Percentiles rank a stretch among this genome's conserved stretches.
phyloP scores from a whole-genome alignment of 2,888 invertebrate species.

The Crematogaster levior region DNA sequence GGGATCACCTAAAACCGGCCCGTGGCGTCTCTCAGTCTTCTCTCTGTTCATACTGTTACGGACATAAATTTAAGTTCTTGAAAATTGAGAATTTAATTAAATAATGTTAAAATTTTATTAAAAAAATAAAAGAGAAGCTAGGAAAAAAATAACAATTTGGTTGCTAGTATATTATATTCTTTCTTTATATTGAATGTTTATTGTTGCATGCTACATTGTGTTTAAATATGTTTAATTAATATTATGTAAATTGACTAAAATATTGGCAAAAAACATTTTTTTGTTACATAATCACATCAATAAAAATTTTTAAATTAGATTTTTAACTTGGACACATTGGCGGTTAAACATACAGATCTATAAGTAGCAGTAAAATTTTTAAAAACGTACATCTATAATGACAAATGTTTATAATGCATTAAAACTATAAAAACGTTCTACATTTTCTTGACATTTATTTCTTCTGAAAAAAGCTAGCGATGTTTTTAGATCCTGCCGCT shows the following conservation, averaged over 20 bases:
- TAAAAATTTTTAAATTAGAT: conserved; percentile 18
- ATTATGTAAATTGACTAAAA: neutral
- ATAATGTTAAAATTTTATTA: no score
- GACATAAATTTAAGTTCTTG: no score
- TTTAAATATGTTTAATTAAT: conserved; percentile 7
- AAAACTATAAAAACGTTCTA: conserved; percentile 3
- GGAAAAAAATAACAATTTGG: neutral
- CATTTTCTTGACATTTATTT: conserved; percentile 82
- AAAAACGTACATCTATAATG: neutral
- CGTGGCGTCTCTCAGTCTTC: no score
- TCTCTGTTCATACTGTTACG: no score
- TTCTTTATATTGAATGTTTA: neutral
- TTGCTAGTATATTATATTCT: neutral
- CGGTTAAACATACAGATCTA: conserved; percentile 8
- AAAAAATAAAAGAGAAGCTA: no score
- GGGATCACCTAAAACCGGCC: no score
- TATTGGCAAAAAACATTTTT: neutral
- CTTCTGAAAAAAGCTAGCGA: conserved; percentile 93
- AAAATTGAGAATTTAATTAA: no score
- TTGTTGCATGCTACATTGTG: neutral
- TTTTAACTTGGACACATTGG: neutral
- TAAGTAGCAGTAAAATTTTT: conserved; percentile 11
- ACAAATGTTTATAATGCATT: conserved; percentile 5
- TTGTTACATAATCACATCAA: neutral
- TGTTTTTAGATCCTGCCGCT: conserved; percentile 92